Percentiles rank a stretch among this genome's conserved stretches.
Evolutionary conservation across 2,113 vertebrate genomes (phyloP).

Genomic region (Progne subis): DNA sequence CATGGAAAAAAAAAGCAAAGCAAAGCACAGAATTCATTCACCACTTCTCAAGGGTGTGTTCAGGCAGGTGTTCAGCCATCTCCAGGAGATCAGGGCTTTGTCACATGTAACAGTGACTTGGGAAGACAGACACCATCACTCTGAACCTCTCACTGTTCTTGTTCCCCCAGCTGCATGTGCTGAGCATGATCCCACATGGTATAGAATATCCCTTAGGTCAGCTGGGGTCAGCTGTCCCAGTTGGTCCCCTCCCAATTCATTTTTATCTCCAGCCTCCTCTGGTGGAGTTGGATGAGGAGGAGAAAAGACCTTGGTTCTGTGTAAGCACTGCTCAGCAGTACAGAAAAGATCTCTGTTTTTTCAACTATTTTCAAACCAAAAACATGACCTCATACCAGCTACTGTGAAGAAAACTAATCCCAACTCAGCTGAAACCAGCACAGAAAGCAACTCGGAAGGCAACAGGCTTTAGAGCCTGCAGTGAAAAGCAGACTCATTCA

Average conservation of each 20-base stretch:
- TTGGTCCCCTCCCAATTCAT: not conserved
- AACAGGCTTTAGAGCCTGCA: not conserved
- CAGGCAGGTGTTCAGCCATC: not conserved
- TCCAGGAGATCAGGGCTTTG: not conserved
- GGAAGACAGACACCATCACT: not conserved
- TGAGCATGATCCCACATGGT: not conserved
- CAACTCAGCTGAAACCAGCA: not conserved
- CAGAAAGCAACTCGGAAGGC: not conserved
- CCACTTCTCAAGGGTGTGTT: fast-evolving
- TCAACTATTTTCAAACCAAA: not conserved
- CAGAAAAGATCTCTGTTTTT: fast-evolving
- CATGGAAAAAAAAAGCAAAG: not conserved
- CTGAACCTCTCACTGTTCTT: fast-evolving
- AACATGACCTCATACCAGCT: not conserved
- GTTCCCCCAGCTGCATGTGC: not conserved
- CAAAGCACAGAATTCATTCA: not conserved
- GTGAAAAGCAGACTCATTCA: not conserved
- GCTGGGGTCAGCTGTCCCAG: not conserved
- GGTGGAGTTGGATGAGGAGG: not conserved
- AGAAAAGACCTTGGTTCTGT: not conserved
- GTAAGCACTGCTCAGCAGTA: not conserved
- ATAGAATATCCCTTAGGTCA: not conserved
- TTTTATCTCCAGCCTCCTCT: not conserved
- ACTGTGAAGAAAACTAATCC: not conserved
- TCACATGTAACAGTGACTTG: fast-evolving